Conservation (phyloP, 2,797 vertebrate species). For the Alectoris magna region DNA sequence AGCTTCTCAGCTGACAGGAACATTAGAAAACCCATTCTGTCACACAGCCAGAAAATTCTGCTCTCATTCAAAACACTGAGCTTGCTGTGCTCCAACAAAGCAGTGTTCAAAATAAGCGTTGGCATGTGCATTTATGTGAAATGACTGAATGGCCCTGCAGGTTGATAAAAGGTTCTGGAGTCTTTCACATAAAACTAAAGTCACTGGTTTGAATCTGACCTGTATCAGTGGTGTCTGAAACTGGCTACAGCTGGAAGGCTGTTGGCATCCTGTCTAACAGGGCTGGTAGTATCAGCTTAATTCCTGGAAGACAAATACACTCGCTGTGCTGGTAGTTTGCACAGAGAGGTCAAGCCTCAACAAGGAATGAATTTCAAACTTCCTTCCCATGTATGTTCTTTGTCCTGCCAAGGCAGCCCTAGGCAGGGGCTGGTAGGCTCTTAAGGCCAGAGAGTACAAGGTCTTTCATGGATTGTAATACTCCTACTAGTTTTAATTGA, state of each 20-base stretch:
- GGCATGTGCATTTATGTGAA: constrained; percentile 8
- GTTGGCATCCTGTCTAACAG: not conserved
- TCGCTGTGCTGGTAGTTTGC: not conserved
- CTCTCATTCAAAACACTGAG: constrained; percentile 1
- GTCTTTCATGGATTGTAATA: not conserved
- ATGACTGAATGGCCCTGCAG: constrained; percentile 37
- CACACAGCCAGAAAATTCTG: not conserved
- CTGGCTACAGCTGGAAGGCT: not conserved
- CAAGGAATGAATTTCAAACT: not conserved
- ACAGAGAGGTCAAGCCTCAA: not conserved
- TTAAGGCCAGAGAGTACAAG: not conserved
- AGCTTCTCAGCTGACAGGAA: not conserved
- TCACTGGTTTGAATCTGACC: rapidly evolving
- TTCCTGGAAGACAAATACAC: not conserved
- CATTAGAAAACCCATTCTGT: constrained; percentile 1
- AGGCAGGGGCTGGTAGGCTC: not conserved
- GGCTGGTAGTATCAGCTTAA: rapidly evolving
- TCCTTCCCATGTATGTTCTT: not conserved
- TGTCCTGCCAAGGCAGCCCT: not conserved
- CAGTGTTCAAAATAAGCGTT: not conserved
- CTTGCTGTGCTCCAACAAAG: constrained; percentile 34
- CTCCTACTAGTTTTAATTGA: not conserved
- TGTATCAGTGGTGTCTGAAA: not conserved
- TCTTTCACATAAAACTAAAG: constrained; percentile 23
- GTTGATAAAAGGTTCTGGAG: constrained; percentile 54